phyloP scores from a whole-genome alignment of 2,888 invertebrate species.

The Drosophila flavopinicola region DNA sequence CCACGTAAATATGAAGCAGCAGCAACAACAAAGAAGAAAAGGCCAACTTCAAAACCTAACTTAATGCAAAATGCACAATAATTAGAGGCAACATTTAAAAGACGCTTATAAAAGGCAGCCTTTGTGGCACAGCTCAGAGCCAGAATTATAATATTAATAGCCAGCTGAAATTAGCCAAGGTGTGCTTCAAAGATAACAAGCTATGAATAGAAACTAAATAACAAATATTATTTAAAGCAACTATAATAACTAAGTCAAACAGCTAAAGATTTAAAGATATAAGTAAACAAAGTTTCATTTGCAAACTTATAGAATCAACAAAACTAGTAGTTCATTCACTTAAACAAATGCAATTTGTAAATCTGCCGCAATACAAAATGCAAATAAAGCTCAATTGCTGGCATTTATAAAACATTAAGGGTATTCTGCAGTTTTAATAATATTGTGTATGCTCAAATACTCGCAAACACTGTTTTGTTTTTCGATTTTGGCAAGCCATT shows the following conservation, averaged over 20 bases:
- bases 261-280: not conserved
- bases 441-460: too few species aligned
- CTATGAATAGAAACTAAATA: not conserved
- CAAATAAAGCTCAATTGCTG: not conserved
- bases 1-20: slow-evolving; percentile 57
- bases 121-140: slow-evolving; percentile 28
- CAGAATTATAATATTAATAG: slow-evolving; percentile 15
- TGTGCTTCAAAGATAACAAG: not conserved
- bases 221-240: not conserved
- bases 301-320: not conserved
- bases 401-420: not conserved
- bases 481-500: too few species aligned
- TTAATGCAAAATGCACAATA: slow-evolving; percentile 68
- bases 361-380: not conserved
- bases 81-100: slow-evolving; percentile 63
- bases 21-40: slow-evolving; percentile 11
- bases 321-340: not conserved
- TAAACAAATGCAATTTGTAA: slow-evolving; percentile 3
- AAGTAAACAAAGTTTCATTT: not conserved
- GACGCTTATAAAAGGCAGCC: slow-evolving; percentile 29
- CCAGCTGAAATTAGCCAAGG: slow-evolving; percentile 9
- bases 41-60: slow-evolving; percentile 23
- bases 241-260: not conserved
- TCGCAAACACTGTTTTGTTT: too few species aligned
- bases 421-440: not conserved